Evolutionary conservation across 2,888 invertebrate genomes (phyloP), one percentile per base, ranked within the genome.

Genomic region (Matsumyia berberina): DNA sequence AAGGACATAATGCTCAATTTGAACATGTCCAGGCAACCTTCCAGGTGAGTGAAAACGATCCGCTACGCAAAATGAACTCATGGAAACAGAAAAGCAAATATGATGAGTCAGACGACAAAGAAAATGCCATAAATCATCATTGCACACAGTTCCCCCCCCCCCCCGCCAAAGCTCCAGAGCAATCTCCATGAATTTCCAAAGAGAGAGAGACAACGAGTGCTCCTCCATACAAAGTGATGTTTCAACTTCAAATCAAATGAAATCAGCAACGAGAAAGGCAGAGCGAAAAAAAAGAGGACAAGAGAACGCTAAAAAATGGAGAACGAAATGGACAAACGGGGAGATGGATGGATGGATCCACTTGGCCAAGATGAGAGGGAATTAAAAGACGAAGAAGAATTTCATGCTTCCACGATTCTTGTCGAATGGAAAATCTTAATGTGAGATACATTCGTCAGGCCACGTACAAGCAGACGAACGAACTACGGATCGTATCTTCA

Each of bases 21-120:
- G 57, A 73, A 57, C 55, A 79, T 60, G 66, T 67, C 67, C 66
- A 80, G 46, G 51, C 60, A 67, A 62, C 60, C 37, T 58, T 77
- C 29, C 66, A 85, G 85, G 74, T 85, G 70, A 74, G 37, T 74
- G 79, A 53, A 76, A 66, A 64, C 19, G 57, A 58, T 74, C 44
- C 57, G 31, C 57, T 31, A 29, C 55, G 12, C 69, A 58, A 53
- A 55, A 42, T 11, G 60, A 42, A 42, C 44, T n/a, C 62, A 24
- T 39, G 6, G 42, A 19, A 51, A 35, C 46, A 7, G 35, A 49
- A 66, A 37, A 78, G 66, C 78, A 73, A 78, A 73, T 74, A 78
- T 83, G 83, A 78, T 69, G 73, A 73, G 67, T 78, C 55, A 73
- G 51, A 62, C 57, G 67, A 57, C 73, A 72, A 67, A 72, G 33